Evolutionary conservation across 1,140 invertebrate species (phyloP), one percentile per base, ranked within the genome.

Genomic region (Euglossa dilemma): DNA sequence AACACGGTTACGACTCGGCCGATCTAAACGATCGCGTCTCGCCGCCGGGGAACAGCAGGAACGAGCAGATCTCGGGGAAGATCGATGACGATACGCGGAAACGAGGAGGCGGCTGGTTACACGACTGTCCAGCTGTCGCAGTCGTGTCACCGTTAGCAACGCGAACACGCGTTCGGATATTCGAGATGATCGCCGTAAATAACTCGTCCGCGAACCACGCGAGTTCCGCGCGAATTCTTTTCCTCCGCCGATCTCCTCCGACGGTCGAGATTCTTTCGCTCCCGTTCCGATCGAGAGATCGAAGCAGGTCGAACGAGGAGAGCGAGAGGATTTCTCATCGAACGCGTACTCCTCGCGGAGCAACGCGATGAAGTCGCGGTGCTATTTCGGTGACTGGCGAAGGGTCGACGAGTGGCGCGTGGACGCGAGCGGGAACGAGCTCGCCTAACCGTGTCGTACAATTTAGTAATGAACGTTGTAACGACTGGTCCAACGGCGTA

Each of bases 1-100:
- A n/a, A 78, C 87, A 78, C 78, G 77, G 72, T 80, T 80, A 86
- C 88, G 86, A 90, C 82, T 83, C 81, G 80, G 66, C 69, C 75
- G 82, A 88, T 89, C 80, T 81, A 81, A 85, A 88, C 72, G 88
- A 89, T 84, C 81, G 77, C 79, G 86, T 89, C 81, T 70, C 81
- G 77, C 75, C 73, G 54, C 71, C 59, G 4, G 59, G 59, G 81
- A 70, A 47, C 28, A 64, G 57, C n/a, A n/a, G 52, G 74, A 45
- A 69, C 70, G 52, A 57, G 56, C 69, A 47, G 74, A 74, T 70
- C 73, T 79, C n/a, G 50, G 57, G 36, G 57, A 85, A 88, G 84
- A 83, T 82, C 75, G 87, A 85, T 78, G 81, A 81, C 57, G 80
- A 61, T 71, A 66, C 77, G 56, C 77, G 72, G 72, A 80, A 77